Conservation (phyloP, 2,113 vertebrate genomes). For the Abramis brama region DNA sequence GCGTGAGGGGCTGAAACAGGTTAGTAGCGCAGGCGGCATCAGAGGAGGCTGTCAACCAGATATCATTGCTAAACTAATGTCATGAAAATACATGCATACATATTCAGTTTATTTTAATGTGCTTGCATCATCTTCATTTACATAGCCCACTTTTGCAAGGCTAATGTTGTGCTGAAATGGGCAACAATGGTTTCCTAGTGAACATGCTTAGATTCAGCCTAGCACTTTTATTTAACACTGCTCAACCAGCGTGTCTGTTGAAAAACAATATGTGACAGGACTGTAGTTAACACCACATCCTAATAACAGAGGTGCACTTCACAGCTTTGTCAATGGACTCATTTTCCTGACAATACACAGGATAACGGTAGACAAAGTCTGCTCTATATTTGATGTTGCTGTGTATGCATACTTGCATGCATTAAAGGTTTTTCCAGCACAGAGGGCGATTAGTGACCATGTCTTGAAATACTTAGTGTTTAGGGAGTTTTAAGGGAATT, state of each 20-base stretch:
- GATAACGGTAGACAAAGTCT: background rate
- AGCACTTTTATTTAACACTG: background rate
- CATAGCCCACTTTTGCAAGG: background rate
- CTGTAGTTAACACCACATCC: background rate
- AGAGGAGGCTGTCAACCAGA: background rate
- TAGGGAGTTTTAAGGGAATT: too few relatives aligned
- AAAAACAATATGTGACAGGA: conserved; percentile 2
- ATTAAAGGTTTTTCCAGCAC: background rate
- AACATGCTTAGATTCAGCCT: background rate
- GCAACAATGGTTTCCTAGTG: conserved; percentile 2
- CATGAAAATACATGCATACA: background rate
- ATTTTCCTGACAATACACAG: background rate
- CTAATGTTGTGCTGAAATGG: conserved; percentile 8
- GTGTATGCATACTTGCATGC: background rate
- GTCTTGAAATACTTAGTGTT: background rate
- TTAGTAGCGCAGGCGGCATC: background rate
- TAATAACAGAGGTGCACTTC: conserved; percentile 16
- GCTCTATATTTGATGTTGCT: background rate
- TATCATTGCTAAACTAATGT: background rate
- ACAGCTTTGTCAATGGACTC: background rate
- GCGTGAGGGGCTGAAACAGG: background rate
- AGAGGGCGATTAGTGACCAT: background rate
- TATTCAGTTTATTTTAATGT: background rate
- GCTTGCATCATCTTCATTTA: conserved; percentile 10
- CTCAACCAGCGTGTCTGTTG: background rate